phyloP scores from a whole-genome alignment of 2,797 vertebrate genomes.

The Danio jaintianensis region DNA sequence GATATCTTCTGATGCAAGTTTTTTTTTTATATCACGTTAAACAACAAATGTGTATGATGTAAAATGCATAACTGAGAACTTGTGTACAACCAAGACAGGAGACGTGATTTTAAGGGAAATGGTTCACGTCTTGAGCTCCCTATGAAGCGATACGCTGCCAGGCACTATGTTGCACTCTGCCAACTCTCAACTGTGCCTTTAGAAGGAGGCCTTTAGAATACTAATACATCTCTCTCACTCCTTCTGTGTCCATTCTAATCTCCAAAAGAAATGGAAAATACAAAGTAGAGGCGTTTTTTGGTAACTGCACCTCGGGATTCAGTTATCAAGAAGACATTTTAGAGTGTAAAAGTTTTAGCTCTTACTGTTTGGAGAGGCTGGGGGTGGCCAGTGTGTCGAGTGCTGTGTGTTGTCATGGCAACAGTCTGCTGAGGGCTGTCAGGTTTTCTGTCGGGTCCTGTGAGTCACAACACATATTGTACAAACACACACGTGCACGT shows the following conservation, averaged over 20 bases:
- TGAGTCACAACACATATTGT: constrained; percentile 14
- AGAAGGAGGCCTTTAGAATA: constrained; percentile 12
- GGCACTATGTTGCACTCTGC: not conserved
- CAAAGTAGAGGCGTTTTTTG: not conserved
- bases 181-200: constrained; percentile 17
- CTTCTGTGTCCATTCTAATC: constrained; percentile 32
- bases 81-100: not conserved
- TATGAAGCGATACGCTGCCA: not conserved
- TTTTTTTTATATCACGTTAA: too few relatives aligned
- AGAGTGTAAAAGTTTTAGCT: constrained; percentile 2
- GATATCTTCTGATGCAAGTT: too few relatives aligned
- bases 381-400: constrained; percentile 14
- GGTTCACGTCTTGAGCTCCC: not conserved
- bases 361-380: not conserved
- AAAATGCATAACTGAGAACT: not conserved
- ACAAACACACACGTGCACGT: not conserved
- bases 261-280: constrained; percentile 42
- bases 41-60: too few relatives aligned
- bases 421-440: constrained; percentile 18
- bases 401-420: constrained; percentile 34
- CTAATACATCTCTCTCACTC: constrained; percentile 18
- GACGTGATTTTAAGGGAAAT: not conserved
- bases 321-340: not conserved
- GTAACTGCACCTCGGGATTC: not conserved
- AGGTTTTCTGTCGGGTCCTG: constrained; percentile 25